Evolutionary conservation across 2,797 vertebrate genomes (phyloP).

Genomic region (Antennarius maculatus): DNA sequence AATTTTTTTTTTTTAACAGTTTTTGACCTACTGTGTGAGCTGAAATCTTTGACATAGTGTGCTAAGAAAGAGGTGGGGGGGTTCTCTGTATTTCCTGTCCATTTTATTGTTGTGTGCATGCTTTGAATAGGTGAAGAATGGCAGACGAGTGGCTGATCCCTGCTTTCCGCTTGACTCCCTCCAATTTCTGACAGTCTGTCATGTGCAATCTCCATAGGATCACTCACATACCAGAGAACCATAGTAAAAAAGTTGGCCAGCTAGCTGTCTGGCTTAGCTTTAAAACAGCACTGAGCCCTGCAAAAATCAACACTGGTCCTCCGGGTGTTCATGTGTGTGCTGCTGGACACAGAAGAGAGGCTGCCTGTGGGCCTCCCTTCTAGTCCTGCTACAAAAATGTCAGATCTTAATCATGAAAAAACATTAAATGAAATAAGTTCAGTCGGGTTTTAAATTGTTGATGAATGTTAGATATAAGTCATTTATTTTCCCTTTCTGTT

Average conservation of each 20-base stretch:
- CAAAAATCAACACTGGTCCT: slow-evolving; percentile 60
- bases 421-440: not conserved
- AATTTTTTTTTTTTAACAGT: not conserved
- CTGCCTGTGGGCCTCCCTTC: not conserved
- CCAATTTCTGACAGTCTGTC: slow-evolving; percentile 88
- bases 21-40: not conserved
- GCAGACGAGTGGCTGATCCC: slow-evolving; percentile 80
- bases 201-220: slow-evolving; percentile 79
- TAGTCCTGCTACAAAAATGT: not conserved
- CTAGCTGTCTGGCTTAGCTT: slow-evolving; percentile 61
- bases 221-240: slow-evolving; percentile 72
- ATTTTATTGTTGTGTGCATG: slow-evolving; percentile 45
- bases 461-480: not conserved
- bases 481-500: not conserved
- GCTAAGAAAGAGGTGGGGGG: slow-evolving; percentile 10
- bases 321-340: slow-evolving; percentile 48
- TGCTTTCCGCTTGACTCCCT: slow-evolving; percentile 83
- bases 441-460: not conserved
- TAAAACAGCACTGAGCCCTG: slow-evolving; percentile 64
- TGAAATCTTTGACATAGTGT: not conserved
- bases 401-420: not conserved
- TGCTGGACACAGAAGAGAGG: slow-evolving; percentile 29
- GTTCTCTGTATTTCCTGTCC: slow-evolving; percentile 44
- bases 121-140: slow-evolving; percentile 57
- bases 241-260: slow-evolving; percentile 56